A percentile compares a stretch with the other conserved stretches of the same genome.
Evolutionary conservation across 2,113 vertebrate genomes (phyloP).

Genomic region (Phaethon lepturus): DNA sequence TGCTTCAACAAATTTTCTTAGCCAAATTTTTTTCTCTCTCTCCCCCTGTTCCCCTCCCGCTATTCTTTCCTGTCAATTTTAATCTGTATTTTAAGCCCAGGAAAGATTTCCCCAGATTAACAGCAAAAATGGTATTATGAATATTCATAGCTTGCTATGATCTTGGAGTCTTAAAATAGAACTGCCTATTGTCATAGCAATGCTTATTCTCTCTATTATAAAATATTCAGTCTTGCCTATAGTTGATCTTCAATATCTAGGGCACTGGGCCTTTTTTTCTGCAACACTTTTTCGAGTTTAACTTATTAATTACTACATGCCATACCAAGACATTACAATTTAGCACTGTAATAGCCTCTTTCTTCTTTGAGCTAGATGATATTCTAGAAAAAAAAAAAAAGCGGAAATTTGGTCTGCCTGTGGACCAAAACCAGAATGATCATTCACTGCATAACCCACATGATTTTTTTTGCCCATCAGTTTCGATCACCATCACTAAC

Average conservation of each 20-base stretch:
- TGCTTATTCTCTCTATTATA: background rate
- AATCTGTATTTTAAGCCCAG: slow-evolving; percentile 37
- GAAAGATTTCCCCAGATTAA: slow-evolving; percentile 42
- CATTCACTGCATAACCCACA: background rate
- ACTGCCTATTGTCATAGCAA: background rate
- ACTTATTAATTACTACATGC: background rate
- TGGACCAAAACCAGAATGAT: background rate
- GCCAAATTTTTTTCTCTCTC: background rate
- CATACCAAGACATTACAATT: background rate
- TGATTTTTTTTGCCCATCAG: background rate
- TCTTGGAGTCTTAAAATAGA: slow-evolving; percentile 55
- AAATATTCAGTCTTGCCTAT: background rate
- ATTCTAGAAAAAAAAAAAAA: background rate
- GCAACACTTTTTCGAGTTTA: background rate
- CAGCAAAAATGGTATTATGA: slow-evolving; percentile 25
- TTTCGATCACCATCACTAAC: background rate
- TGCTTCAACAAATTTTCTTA: background rate
- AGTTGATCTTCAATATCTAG: slow-evolving; percentile 30
- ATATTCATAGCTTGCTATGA: slow-evolving; percentile 41
- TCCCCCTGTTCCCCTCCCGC: fast-evolving
- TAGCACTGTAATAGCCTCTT: slow-evolving; percentile 7
- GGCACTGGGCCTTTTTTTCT: background rate
- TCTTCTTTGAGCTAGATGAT: background rate
- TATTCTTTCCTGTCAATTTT: slow-evolving; percentile 1
- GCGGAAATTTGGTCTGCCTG: background rate